Evolutionary conservation across 2,797 vertebrate species (phyloP).

Genomic region (Microcaecilia unicolor): DNA sequence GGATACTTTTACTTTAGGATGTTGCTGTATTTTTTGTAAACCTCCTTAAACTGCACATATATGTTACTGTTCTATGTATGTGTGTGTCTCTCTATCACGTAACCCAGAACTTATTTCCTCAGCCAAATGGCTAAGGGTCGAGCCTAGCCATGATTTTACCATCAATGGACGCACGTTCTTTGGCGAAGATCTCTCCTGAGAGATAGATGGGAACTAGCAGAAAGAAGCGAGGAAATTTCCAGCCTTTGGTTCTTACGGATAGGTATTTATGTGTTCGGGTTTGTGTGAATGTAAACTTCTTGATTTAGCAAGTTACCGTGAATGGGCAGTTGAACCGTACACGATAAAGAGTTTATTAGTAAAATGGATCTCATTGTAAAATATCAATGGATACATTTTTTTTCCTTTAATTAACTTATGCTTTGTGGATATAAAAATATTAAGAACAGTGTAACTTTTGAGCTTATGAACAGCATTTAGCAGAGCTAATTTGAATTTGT

Average conservation of each 20-base stretch:
- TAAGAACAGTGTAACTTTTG: too few relatives aligned
- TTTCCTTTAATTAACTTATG: slow-evolving; percentile 41
- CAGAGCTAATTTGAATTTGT: slow-evolving; percentile 41
- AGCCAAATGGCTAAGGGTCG: slow-evolving; percentile 97
- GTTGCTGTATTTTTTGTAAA: too few relatives aligned
- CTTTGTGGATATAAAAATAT: slow-evolving; percentile 26
- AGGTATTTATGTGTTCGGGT: slow-evolving; percentile 99
- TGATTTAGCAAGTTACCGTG: slow-evolving; percentile 58
- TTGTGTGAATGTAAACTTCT: slow-evolving; percentile 95
- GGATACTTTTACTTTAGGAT: too few relatives aligned
- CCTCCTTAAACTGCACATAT: slow-evolving; percentile 78
- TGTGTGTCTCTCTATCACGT: slow-evolving; percentile 98
- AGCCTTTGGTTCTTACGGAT: slow-evolving; percentile 99
- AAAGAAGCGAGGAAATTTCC: slow-evolving; percentile 95
- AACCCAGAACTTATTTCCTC: slow-evolving; percentile 93
- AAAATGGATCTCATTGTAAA: slow-evolving; percentile 38
- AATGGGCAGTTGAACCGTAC: slow-evolving; percentile 75
- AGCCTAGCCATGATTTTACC: slow-evolving; percentile 91
- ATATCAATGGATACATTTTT: slow-evolving; percentile 37
- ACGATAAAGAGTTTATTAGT: slow-evolving; percentile 81
- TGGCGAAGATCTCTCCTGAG: slow-evolving; percentile 93
- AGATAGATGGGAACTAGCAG: slow-evolving; percentile 91
- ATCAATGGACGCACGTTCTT: slow-evolving; percentile 88
- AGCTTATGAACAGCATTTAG: too few relatives aligned
- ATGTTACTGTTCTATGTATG: slow-evolving; percentile 87